Base-by-base conservation (phyloP, 2,113 vertebrate species). In the Varanus salvator region DNA sequence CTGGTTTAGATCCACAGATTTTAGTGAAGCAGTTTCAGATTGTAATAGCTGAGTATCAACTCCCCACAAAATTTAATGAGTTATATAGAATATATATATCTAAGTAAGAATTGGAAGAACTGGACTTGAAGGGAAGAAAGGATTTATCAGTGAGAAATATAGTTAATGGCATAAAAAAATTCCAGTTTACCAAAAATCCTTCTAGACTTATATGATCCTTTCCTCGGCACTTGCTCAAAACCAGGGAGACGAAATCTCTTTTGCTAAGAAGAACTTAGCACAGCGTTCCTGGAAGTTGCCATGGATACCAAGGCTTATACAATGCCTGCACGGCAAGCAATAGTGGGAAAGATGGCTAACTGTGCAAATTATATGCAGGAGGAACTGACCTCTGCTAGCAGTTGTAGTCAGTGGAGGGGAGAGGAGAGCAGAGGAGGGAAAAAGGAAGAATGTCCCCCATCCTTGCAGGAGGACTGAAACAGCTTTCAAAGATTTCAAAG, bases 21-120 rank as follows among this genome's bases (percentile, higher is more conserved):
- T 93, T 92, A 93, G 92, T 93, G 88, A 84, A 72, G 76, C n/a
- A 90, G 4, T 86, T 75, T 90, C 78, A 89, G 85, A 72, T 93
- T 50, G 17, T 25, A 25, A 3, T 89, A 74, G 66, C 6, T 23
- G 69, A 0, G 87, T 11, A 0, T 74, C 86, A 87, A 52, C 84
- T 91, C 66, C 87, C 64, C 82, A 94, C 57, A 93, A 66, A 54
- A 91, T 71, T 44, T 80, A 2, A 0, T 0, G 1, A 94, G 84
- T 86, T 91, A 75, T 88, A 54, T 68, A 23, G 50, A 25, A 27
- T 14, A 8, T 15, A 72, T 91, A 15, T 17, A 81, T 71, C 38
- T 34, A 68, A 71, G 57, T 57, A 71, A 69, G 50, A n/a, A 84
- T 44, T 12, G 25, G 11, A 12, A 23, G 50, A 8, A 25, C 84